Evolutionary conservation across 1,140 invertebrate species (phyloP).

Genomic region (Coenobita brevimanus): DNA sequence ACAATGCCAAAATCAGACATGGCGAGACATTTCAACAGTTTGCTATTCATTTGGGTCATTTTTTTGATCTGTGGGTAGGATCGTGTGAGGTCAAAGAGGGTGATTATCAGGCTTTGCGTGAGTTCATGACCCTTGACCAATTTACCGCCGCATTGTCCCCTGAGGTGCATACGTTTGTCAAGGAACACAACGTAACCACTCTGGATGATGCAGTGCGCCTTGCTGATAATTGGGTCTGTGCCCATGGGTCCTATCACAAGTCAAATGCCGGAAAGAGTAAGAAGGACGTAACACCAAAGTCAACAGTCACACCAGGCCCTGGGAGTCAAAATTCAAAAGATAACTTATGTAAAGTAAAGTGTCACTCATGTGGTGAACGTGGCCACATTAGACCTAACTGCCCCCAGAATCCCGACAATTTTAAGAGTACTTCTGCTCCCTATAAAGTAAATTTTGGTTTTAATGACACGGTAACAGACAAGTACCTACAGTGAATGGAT

Average conservation of each 20-base stretch:
- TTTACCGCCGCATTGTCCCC: not conserved
- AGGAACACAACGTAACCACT: not conserved
- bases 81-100: not conserved
- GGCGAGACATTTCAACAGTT: not conserved
- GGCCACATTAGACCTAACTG: not conserved
- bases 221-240: not conserved
- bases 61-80: conserved; percentile 17
- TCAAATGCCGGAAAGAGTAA: not conserved
- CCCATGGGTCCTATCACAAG: not conserved
- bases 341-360: not conserved
- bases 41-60: not conserved
- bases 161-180: not conserved
- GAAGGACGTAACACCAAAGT: not conserved
- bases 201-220: not conserved
- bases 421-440: too few relatives aligned
- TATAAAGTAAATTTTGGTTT: too few relatives aligned
- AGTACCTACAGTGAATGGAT: not conserved
- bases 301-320: not conserved
- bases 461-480: not conserved
- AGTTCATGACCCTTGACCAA: not conserved
- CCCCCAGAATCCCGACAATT: not conserved
- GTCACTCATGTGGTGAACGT: conserved; percentile 15
- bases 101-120: not conserved
- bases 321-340: not conserved
- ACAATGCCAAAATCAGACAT: not conserved